These are phyloP conservation scores for Polydrusus pterygomalis DNA, from an alignment of 2,888 invertebrate species.

Conservation along the genomic window DNA sequence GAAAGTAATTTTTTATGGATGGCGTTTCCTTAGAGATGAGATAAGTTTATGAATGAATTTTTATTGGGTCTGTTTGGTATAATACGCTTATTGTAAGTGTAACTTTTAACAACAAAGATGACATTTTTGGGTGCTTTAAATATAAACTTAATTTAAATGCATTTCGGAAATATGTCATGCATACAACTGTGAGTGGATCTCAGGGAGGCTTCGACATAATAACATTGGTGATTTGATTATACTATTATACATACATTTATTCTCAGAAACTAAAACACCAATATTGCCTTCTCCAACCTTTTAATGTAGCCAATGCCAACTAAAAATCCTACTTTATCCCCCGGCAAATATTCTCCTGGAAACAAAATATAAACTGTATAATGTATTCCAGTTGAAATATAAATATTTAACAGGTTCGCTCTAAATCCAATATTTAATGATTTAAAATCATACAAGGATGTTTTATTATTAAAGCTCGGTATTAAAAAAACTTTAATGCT, in stretches of 20 bases:
- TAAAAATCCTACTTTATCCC: slow-evolving; percentile 6
- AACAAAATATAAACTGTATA: slow-evolving; percentile 5
- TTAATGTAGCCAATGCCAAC: neutral
- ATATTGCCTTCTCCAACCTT: neutral
- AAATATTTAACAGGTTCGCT: slow-evolving; percentile 12
- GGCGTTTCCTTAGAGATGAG: neutral
- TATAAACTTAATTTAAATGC: too few relatives aligned
- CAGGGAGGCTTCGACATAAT: too few relatives aligned
- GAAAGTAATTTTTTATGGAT: neutral
- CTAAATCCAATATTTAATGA: slow-evolving; percentile 1
- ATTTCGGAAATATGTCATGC: too few relatives aligned
- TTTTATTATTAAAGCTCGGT: neutral
- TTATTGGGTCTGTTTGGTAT: too few relatives aligned
- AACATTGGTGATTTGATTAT: too few relatives aligned
- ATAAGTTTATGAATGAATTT: too few relatives aligned
- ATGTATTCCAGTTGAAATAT: slow-evolving; percentile 2
- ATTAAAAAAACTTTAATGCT: neutral
- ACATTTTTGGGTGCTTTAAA: too few relatives aligned
- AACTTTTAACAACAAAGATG: too few relatives aligned
- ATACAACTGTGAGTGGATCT: too few relatives aligned
- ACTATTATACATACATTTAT: too few relatives aligned
- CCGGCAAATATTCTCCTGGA: neutral
- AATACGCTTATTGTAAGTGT: too few relatives aligned
- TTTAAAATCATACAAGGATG: neutral
- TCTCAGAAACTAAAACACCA: neutral